phyloP scores from a whole-genome alignment of 2,888 invertebrate genomes.

The Callinectes sapidus region DNA sequence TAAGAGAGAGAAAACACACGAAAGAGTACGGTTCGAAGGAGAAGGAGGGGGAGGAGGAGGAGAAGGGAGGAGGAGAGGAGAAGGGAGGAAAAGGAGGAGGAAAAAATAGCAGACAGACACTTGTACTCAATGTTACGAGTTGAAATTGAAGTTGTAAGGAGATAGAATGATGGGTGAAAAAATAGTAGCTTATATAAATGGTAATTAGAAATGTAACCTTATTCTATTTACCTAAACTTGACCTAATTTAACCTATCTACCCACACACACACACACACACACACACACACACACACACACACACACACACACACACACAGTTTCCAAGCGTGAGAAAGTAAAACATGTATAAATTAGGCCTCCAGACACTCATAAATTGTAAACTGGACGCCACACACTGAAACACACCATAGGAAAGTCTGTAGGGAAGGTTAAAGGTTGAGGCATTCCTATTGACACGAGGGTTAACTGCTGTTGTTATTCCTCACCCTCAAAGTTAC shows the following conservation, averaged over 20 bases:
- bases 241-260: background rate
- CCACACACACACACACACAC: conserved; percentile 1
- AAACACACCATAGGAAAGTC: background rate
- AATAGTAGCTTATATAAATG: no score
- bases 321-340: background rate
- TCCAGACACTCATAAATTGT: conserved; percentile 4
- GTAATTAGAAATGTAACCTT: no score
- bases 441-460: background rate
- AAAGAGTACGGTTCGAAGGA: background rate
- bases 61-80: background rate
- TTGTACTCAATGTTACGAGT: background rate
- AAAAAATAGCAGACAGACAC: background rate
- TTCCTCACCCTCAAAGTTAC: background rate
- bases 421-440: background rate
- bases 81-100: background rate
- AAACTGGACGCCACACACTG: background rate
- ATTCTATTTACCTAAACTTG: no score
- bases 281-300: background rate
- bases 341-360: background rate
- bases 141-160: background rate
- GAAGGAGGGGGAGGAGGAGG: background rate
- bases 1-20: background rate
- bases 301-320: conserved; percentile 15
- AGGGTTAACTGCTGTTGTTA: background rate
- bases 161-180: background rate